Conservation (phyloP, 2,888 invertebrate species). For the Phyto melanocephala region DNA sequence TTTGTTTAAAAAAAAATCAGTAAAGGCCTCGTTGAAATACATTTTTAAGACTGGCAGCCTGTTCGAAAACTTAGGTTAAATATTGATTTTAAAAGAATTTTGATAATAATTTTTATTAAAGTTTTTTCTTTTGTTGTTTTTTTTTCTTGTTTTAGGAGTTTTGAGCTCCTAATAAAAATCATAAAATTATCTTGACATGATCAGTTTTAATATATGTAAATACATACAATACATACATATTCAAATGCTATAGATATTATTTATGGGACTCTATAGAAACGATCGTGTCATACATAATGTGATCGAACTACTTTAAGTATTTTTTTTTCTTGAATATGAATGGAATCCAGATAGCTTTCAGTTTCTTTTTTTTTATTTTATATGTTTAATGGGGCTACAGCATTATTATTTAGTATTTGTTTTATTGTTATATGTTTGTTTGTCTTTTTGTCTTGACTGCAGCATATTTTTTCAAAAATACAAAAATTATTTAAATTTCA, state of each 20-base stretch:
- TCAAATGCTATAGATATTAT: no score
- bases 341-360: conserved; percentile 16
- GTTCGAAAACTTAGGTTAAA: conserved; percentile 24
- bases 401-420: neutral
- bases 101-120: neutral
- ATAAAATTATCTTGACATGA: conserved; percentile 62
- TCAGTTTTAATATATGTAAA: conserved; percentile 20
- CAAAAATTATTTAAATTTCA: conserved; percentile 39
- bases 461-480: neutral
- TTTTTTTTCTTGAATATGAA: neutral
- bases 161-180: conserved; percentile 53
- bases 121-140: neutral
- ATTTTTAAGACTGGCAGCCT: conserved; percentile 28
- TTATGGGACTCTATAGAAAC: neutral
- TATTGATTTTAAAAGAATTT: conserved; percentile 38
- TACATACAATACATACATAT: neutral
- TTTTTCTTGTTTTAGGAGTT: neutral
- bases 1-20: neutral
- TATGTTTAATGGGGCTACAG: conserved; percentile 10
- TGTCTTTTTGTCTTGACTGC: neutral
- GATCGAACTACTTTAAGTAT: neutral
- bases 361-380: neutral
- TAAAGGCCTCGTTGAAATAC: neutral
- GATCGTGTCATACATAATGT: neutral
- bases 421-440: neutral